Conservation (phyloP, 2,113 vertebrate genomes). For the Sorex araneus region DNA sequence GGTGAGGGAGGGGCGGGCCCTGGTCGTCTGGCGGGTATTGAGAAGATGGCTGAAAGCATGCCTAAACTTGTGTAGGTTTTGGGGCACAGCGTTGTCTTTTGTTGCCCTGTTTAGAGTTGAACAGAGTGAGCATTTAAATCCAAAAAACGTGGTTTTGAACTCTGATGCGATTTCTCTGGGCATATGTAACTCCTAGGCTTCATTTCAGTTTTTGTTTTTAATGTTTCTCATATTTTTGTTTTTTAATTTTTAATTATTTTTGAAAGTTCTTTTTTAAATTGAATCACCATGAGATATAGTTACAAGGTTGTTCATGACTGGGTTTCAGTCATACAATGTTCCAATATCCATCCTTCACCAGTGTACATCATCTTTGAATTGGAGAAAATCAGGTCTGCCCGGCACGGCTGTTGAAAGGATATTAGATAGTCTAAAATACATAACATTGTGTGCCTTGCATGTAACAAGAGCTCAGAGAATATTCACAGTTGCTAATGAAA, state of each 20-base stretch:
- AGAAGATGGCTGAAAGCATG: too few relatives aligned
- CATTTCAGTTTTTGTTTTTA: neutral
- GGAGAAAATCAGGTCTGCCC: neutral
- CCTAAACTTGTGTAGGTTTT: too few relatives aligned
- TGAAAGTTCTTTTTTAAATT: too few relatives aligned
- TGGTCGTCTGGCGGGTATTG: neutral
- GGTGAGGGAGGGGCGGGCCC: neutral
- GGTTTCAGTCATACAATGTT: too few relatives aligned
- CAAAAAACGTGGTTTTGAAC: neutral
- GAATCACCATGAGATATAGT: too few relatives aligned
- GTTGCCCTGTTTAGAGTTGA: neutral
- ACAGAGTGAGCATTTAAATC: neutral
- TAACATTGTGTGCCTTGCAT: neutral
- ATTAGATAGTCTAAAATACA: neutral
- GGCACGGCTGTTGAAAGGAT: neutral
- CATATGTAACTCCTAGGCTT: too few relatives aligned
- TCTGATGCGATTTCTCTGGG: neutral
- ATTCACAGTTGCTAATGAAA: neutral
- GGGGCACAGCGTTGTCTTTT: too few relatives aligned
- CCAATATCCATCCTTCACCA: too few relatives aligned
- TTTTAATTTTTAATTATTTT: too few relatives aligned
- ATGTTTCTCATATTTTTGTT: too few relatives aligned
- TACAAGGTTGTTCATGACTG: too few relatives aligned
- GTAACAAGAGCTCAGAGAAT: constrained; percentile 3
- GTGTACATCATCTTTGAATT: neutral